These are phyloP conservation scores for Pleuronectes platessa DNA, from an alignment of 2,113 vertebrate genomes.

Conservation along the genomic window DNA sequence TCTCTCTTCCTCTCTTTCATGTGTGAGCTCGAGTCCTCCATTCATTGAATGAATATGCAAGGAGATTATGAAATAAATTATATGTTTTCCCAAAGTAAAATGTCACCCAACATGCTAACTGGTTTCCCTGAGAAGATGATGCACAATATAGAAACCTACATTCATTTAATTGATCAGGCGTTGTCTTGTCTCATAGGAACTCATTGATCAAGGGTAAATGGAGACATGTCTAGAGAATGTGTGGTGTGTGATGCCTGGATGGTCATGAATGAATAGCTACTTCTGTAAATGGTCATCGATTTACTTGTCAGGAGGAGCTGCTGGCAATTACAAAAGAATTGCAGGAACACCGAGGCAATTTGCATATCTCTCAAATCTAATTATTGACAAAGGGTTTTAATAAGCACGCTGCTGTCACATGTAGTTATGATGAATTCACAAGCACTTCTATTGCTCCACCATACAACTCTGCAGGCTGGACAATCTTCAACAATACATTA, in stretches of 20 bases:
- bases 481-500: not conserved
- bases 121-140: conserved; percentile 15
- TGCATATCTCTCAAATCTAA: conserved; percentile 39
- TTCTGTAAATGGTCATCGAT: conserved; percentile 58
- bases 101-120: not conserved
- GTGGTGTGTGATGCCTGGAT: conserved; percentile 22
- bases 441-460: not conserved
- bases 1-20: conserved; percentile 1
- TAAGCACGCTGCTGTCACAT: conserved; percentile 6
- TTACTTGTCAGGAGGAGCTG: conserved; percentile 47
- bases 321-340: conserved; percentile 24
- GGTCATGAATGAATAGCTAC: conserved; percentile 45
- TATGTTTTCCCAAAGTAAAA: not conserved
- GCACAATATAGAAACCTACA: not conserved
- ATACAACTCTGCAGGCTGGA: not conserved
- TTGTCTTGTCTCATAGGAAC: conserved; percentile 25
- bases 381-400: conserved; percentile 37
- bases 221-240: conserved; percentile 43
- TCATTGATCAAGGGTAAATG: conserved; percentile 52
- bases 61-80: not conserved
- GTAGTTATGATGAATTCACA: not conserved
- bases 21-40: not conserved
- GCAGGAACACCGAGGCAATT: conserved; percentile 30
- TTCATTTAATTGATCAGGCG: conserved; percentile 32
- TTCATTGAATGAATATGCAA: not conserved